Conservation (phyloP, 1,140 invertebrate genomes). For the Propsilocerus akamusi region DNA sequence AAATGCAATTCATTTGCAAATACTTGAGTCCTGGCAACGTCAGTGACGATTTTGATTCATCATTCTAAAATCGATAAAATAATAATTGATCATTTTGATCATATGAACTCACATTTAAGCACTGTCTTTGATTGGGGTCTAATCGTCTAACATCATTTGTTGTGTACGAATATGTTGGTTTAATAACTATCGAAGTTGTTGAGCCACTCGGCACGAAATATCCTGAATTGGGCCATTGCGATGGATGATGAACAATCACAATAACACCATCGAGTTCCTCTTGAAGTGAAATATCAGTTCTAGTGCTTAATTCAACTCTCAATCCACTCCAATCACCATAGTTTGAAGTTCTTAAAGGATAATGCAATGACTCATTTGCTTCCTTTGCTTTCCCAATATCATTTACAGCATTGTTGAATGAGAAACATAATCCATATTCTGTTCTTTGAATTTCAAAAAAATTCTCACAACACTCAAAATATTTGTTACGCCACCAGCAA, state of each 20-base stretch:
- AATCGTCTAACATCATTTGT: slow-evolving; percentile 17
- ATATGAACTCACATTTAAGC: slow-evolving; percentile 16
- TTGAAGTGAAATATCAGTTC: not conserved
- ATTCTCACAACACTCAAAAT: slow-evolving; percentile 16
- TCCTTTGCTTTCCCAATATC: slow-evolving; percentile 10
- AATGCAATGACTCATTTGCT: slow-evolving; percentile 8
- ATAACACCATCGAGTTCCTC: not conserved
- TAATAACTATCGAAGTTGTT: slow-evolving; percentile 14
- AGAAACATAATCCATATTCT: slow-evolving; percentile 32
- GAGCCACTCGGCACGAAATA: slow-evolving; percentile 15
- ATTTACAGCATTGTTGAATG: slow-evolving; percentile 30
- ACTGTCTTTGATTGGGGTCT: slow-evolving; percentile 14
- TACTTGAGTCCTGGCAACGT: slow-evolving; percentile 3
- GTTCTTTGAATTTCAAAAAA: slow-evolving; percentile 22
- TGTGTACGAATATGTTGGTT: slow-evolving; percentile 18
- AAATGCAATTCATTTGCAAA: slow-evolving; percentile 14
- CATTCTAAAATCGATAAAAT: slow-evolving; percentile 8
- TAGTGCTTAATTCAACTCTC: not conserved
- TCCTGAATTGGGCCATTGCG: slow-evolving; percentile 16
- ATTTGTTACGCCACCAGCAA: slow-evolving; percentile 15
- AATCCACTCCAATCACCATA: slow-evolving; percentile 16
- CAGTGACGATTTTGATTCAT: slow-evolving; percentile 12
- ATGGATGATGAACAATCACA: slow-evolving; percentile 15
- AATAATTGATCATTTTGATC: not conserved
- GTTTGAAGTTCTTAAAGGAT: slow-evolving; percentile 16